These are phyloP conservation scores for Lepas anatifera DNA, from an alignment of 2,888 invertebrate species.

Conservation along the genomic window DNA sequence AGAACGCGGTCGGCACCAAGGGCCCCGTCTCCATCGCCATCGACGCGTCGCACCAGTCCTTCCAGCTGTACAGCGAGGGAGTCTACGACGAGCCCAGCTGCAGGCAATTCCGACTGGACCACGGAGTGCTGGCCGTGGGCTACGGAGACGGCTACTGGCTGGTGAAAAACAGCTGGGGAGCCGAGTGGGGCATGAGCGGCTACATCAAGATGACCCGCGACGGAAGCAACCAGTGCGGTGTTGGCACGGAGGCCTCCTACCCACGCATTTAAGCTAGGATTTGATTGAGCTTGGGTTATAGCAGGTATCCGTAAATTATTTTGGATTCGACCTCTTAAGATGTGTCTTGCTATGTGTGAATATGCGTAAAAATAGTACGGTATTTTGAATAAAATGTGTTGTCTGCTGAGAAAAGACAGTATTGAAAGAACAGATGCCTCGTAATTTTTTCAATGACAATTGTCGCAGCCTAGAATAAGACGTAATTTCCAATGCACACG, in stretches of 20 bases:
- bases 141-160: conserved; percentile 67
- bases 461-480: too few relatives aligned
- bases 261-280: too few relatives aligned
- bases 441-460: too few relatives aligned
- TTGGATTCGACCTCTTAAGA: too few relatives aligned
- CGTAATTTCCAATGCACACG: too few relatives aligned
- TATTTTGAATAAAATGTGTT: too few relatives aligned
- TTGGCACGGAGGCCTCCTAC: conserved; percentile 67
- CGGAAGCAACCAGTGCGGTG: conserved; percentile 69
- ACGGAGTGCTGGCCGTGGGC: conserved; percentile 82
- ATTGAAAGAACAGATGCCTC: too few relatives aligned
- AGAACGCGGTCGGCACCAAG: conserved; percentile 63
- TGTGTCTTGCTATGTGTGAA: too few relatives aligned
- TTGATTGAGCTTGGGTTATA: too few relatives aligned
- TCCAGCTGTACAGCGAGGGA: conserved; percentile 59
- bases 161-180: conserved; percentile 76
- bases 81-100: conserved; percentile 53
- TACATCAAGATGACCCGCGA: conserved; percentile 82
- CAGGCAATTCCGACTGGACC: conserved; percentile 58
- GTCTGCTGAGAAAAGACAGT: too few relatives aligned
- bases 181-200: conserved; percentile 66
- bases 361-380: too few relatives aligned
- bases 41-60: conserved; percentile 70
- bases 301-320: too few relatives aligned
- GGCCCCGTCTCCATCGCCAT: conserved; percentile 82